Percentiles rank a stretch among this genome's conserved stretches.
These are phyloP conservation scores for Scaptomyza hsui DNA, from an alignment of 1,140 invertebrate species.

Conservation along the genomic window DNA sequence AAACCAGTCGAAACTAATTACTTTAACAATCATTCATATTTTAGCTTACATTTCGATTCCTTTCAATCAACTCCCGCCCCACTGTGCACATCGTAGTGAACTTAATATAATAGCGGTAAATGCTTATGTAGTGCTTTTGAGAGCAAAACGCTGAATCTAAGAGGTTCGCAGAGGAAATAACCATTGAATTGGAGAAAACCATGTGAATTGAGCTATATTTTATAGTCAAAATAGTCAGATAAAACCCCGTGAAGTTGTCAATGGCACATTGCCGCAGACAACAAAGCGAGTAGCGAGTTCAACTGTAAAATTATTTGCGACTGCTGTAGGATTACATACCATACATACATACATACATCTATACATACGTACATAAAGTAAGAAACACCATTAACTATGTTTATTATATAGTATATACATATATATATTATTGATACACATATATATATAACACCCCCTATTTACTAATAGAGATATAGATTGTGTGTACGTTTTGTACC, in stretches of 20 bases:
- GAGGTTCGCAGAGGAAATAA: constrained; percentile 47
- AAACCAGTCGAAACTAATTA: not conserved
- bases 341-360: constrained; percentile 34
- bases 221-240: constrained; percentile 64
- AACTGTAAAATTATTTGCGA: constrained; percentile 76
- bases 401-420: constrained; percentile 24
- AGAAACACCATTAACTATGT: constrained; percentile 68
- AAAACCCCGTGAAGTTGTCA: constrained; percentile 49
- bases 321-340: constrained; percentile 70
- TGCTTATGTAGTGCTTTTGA: constrained; percentile 60
- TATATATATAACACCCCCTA: constrained; percentile 53
- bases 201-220: constrained; percentile 70
- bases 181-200: constrained; percentile 38
- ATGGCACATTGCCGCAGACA: constrained; percentile 16
- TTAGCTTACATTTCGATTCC: not conserved
- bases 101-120: constrained; percentile 64
- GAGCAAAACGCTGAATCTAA: constrained; percentile 25
- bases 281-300: constrained; percentile 33
- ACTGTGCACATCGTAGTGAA: constrained; percentile 33
- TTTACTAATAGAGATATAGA: constrained; percentile 50
- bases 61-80: constrained; percentile 11
- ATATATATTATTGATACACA: constrained; percentile 26
- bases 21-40: constrained; percentile 13
- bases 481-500: constrained; percentile 55
- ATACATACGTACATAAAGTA: constrained; percentile 38